Conservation (phyloP, 1,140 invertebrate species). For the Neodiprion pinetum region DNA sequence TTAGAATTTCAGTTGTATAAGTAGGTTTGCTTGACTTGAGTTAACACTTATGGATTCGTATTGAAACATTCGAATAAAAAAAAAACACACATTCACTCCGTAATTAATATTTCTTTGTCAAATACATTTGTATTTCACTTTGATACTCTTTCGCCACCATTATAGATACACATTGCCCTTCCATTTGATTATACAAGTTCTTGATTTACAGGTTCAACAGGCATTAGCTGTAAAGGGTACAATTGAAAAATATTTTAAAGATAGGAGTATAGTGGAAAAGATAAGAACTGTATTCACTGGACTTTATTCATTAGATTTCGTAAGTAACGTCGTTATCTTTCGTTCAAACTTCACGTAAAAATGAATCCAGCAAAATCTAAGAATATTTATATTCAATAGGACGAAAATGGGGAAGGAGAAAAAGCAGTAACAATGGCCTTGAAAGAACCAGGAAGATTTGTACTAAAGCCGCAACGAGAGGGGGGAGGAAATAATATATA, state of each 20-base stretch:
- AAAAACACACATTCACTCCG: no score
- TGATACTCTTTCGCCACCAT: no score
- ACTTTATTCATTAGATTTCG: slow-evolving; percentile 85
- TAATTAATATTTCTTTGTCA: no score
- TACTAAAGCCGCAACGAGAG: slow-evolving; percentile 96
- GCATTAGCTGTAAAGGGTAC: slow-evolving; percentile 75
- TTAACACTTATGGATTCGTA: no score
- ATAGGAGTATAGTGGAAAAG: slow-evolving; percentile 33
- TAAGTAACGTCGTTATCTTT: not conserved
- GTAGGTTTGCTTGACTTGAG: no score
- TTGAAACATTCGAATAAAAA: no score
- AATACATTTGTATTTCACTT: no score
- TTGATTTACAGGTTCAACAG: slow-evolving; percentile 74
- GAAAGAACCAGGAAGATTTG: slow-evolving; percentile 80
- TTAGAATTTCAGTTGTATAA: no score
- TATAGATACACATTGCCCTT: no score
- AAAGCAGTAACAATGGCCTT: slow-evolving; percentile 80
- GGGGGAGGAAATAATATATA: slow-evolving; percentile 96
- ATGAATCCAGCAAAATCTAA: no score
- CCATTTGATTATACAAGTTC: not conserved
- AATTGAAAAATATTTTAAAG: slow-evolving; percentile 74
- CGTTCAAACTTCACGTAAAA: no score
- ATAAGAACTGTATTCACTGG: slow-evolving; percentile 87
- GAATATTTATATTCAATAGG: no score
- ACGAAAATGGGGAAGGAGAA: slow-evolving; percentile 72